Base-by-base conservation (phyloP, 2,888 invertebrate genomes). In the Leptogaster cylindrica region DNA sequence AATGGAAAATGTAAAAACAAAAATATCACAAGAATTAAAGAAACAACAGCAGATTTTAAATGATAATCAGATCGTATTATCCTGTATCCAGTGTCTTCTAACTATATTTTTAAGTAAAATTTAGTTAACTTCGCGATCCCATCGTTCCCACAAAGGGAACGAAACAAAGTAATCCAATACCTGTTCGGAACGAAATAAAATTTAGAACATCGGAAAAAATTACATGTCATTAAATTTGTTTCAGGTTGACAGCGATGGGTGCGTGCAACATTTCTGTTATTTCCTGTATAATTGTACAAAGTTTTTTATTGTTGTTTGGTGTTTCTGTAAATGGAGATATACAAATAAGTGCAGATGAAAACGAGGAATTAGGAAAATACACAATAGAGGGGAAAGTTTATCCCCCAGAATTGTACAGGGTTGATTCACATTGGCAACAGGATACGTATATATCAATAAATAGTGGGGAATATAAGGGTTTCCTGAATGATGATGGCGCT, bases 401-500 rank as follows among this genome's bases (percentile, higher is more conserved):
- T 78, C 87, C 91, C 0, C 86, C 89, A 25, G 91, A 91, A 73
- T 84, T 86, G 44, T 81, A 82, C n/a, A 82, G 83, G 51, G 77
- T 80, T 8, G 81, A 81, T 70, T 82, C 81, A 4, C 87, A 88
- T 74, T 94, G 93, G 93, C 89, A 91, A 77, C 83, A 87, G 6
- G 87, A 88, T 73, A 91, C 92, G 0, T 86, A 88, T 72, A 83
- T 94, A 16, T 88, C 93, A 77, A 89, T 95, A 5, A 95, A 96
- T 78, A 93, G 93, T 7, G 96, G 95, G 12, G 91, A 94, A 79
- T 90, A 88, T 77, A 85, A 93, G 73, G 95, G 93, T 52, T 95
- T 94, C 78, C 83, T 97, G 12, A 91, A 91, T 74, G 91, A 91
- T 73, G 97, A 98, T 82, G 97, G 97, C 10, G 87, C 90, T 4